Evolutionary conservation across 2,113 vertebrate species (phyloP).

Genomic region (Cyrtonyx montezumae): DNA sequence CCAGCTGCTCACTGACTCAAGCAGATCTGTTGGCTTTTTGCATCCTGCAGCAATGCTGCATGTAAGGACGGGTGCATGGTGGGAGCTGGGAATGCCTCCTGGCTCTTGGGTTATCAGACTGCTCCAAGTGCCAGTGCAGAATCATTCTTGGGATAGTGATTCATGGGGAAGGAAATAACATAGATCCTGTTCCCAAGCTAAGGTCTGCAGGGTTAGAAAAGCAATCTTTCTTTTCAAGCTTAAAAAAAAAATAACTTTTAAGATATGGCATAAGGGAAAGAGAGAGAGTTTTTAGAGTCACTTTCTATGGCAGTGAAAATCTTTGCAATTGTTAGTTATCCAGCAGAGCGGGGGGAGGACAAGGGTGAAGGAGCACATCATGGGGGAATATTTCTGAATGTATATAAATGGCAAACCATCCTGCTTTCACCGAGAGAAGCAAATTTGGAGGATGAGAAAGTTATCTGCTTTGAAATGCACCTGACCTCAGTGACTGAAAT

Average conservation of each 20-base stretch:
- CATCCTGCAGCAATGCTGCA: slow-evolving; percentile 38
- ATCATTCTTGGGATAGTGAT: background rate
- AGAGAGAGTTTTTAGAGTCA: background rate
- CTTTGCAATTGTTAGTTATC: background rate
- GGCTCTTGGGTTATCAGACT: background rate
- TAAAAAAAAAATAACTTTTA: background rate
- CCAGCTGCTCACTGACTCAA: slow-evolving; percentile 48
- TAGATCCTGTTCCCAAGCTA: background rate
- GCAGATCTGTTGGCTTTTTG: slow-evolving; percentile 50
- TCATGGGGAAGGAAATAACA: background rate
- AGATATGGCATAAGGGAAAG: accelerated
- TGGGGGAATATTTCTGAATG: background rate
- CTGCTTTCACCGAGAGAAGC: background rate
- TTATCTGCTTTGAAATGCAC: background rate
- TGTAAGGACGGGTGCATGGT: slow-evolving; percentile 3
- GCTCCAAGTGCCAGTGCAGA: slow-evolving; percentile 24
- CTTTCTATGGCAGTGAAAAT: background rate
- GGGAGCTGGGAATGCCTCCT: slow-evolving; percentile 35
- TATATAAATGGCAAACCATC: background rate
- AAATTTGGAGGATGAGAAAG: background rate
- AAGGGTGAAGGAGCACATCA: background rate
- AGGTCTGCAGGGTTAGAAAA: background rate
- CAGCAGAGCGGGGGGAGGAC: background rate
- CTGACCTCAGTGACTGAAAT: background rate
- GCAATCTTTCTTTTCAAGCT: background rate